Conservation (phyloP, 1,140 invertebrate genomes). For the Stenopsyche tienmushanensis region DNA sequence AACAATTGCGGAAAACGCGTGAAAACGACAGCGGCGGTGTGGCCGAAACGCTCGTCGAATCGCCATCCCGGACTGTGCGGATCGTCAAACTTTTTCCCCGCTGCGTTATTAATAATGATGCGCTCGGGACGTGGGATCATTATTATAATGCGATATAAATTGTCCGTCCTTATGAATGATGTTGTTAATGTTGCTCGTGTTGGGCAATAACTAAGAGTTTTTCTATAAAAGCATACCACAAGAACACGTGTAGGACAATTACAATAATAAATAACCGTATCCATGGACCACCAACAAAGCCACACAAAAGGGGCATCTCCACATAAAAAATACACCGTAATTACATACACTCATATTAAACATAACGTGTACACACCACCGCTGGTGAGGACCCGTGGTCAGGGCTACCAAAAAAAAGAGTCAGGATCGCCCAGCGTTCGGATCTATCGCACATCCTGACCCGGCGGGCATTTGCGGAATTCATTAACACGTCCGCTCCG, state of each 20-base stretch:
- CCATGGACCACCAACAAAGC: constrained; percentile 24
- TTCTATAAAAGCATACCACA: constrained; percentile 18
- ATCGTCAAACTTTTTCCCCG: no score
- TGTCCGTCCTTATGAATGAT: constrained; percentile 1
- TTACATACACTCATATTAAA: constrained; percentile 8
- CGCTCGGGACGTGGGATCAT: no score
- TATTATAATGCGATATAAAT: constrained; percentile 13
- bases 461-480: no score
- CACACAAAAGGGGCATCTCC: neutral
- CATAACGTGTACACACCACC: neutral
- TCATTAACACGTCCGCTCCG: no score
- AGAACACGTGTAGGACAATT: constrained; percentile 19
- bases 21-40: no score
- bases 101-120: no score
- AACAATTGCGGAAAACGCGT: no score
- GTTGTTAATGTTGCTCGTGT: constrained; percentile 14
- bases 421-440: no score
- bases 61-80: no score
- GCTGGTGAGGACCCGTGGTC: neutral
- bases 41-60: no score
- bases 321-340: constrained; percentile 15
- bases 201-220: neutral
- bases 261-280: constrained; percentile 26
- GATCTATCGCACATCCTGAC: no score
- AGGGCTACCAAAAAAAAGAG: neutral